Percentiles rank a stretch among this genome's conserved stretches.
Conservation (phyloP, 2,113 vertebrate species). For the Xenopus borealis region DNA sequence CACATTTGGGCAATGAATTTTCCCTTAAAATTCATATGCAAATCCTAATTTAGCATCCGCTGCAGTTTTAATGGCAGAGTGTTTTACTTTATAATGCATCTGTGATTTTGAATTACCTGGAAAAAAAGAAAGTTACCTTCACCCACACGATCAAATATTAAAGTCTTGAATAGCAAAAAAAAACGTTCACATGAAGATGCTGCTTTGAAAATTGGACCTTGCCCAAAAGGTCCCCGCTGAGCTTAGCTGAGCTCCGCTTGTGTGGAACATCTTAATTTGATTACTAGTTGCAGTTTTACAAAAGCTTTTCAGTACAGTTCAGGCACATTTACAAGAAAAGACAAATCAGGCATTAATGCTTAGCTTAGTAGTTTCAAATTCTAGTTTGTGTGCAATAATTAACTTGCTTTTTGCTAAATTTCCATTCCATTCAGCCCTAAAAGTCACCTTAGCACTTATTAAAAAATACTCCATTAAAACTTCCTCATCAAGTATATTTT, state of each 20-base stretch:
- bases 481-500: no score
- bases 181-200: conserved; percentile 11
- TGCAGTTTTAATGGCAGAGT: no score
- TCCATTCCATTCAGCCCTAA: no score
- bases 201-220: conserved; percentile 26
- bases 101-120: neutral
- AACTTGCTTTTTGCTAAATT: neutral
- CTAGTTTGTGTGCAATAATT: conserved; percentile 22
- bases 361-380: conserved; percentile 18
- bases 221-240: conserved; percentile 27
- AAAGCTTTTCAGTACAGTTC: conserved; percentile 22
- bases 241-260: conserved; percentile 40
- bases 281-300: conserved; percentile 35
- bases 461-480: no score
- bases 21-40: no score
- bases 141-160: conserved; percentile 25
- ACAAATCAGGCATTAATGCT: conserved; percentile 21
- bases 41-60: no score
- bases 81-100: neutral
- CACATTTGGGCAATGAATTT: no score
- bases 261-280: conserved; percentile 43
- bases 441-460: no score
- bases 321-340: conserved; percentile 19
- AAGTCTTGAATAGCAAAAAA: conserved; percentile 15
- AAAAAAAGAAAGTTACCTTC: neutral